Conservation (phyloP, 2,113 vertebrate species). For the Bubo bubo region DNA sequence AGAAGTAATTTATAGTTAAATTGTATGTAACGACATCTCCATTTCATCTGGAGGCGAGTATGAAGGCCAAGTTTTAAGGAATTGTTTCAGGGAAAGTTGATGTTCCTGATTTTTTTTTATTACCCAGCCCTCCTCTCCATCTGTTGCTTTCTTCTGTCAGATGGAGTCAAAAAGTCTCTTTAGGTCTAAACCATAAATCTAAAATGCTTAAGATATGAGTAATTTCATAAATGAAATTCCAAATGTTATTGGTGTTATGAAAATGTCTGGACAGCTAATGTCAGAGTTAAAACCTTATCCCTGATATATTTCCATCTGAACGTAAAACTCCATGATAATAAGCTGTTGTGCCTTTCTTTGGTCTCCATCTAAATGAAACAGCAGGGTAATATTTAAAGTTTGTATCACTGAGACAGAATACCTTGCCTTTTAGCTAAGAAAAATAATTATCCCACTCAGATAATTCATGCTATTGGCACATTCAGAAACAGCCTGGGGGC, state of each 20-base stretch:
- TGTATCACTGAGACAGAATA: slow-evolving; percentile 50
- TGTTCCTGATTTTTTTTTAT: not conserved
- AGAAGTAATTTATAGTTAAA: not conserved
- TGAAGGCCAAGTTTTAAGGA: not conserved
- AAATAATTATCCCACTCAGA: slow-evolving; percentile 63
- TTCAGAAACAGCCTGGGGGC: slow-evolving; percentile 15
- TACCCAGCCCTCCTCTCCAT: slow-evolving; percentile 10
- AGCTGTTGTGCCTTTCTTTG: slow-evolving; percentile 48
- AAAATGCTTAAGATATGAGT: not conserved
- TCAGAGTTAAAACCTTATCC: slow-evolving; percentile 45
- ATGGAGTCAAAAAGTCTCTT: slow-evolving; percentile 38
- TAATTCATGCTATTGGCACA: slow-evolving; percentile 51
- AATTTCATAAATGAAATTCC: slow-evolving; percentile 54
- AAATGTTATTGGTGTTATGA: slow-evolving; percentile 24
- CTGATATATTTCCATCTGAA: slow-evolving; percentile 56
- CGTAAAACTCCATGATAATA: slow-evolving; percentile 26
- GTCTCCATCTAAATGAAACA: slow-evolving; percentile 50
- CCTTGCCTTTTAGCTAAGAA: slow-evolving; percentile 69
- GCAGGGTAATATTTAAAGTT: slow-evolving; percentile 51
- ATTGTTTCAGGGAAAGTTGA: not conserved
- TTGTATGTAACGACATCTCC: not conserved
- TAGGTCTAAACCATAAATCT: slow-evolving; percentile 7
- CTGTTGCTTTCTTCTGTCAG: slow-evolving; percentile 50
- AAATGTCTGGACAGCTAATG: slow-evolving; percentile 65
- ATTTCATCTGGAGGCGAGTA: slow-evolving; percentile 5